phyloP scores from a whole-genome alignment of 2,797 vertebrate genomes.

The Nannoperca obscura region DNA sequence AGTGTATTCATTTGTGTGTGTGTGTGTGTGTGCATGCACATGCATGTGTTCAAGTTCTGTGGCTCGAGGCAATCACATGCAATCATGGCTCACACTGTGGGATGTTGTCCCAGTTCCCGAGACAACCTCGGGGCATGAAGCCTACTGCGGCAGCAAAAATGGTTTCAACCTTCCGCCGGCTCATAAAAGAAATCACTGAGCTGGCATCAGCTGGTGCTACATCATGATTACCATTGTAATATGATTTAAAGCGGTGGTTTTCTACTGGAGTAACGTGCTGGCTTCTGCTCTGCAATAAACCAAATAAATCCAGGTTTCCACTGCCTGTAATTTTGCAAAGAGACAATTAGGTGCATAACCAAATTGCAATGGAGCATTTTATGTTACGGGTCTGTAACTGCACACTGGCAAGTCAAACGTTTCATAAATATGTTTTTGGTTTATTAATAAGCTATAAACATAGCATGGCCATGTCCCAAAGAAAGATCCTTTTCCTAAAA shows the following conservation, averaged over 20 bases:
- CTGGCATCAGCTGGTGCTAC: constrained; percentile 30
- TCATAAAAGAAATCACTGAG: constrained; percentile 25
- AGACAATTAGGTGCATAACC: constrained; percentile 50
- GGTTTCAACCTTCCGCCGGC: constrained; percentile 41
- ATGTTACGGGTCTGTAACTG: neutral
- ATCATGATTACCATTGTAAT: constrained; percentile 4
- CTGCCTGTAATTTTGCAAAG: constrained; percentile 44
- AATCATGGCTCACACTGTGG: constrained; percentile 49
- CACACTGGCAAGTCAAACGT: neutral
- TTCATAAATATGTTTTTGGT: constrained; percentile 11
- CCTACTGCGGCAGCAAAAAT: constrained; percentile 40
- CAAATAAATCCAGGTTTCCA: constrained; percentile 51
- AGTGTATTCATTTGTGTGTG: constrained; percentile 16
- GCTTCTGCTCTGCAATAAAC: constrained; percentile 44
- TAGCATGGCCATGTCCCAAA: neutral
- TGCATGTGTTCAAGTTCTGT: constrained; percentile 55
- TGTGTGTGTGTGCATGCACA: constrained; percentile 31
- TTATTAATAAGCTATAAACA: constrained; percentile 29
- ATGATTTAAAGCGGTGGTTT: constrained; percentile 31
- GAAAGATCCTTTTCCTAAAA: constrained; percentile 26
- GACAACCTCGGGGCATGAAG: constrained; percentile 54
- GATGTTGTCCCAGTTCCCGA: constrained; percentile 71
- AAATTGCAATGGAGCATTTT: constrained; percentile 38
- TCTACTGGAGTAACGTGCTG: constrained; percentile 38
- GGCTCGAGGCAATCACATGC: constrained; percentile 58